phyloP scores from a whole-genome alignment of 1,140 invertebrate species.

The Magallana gigas region DNA sequence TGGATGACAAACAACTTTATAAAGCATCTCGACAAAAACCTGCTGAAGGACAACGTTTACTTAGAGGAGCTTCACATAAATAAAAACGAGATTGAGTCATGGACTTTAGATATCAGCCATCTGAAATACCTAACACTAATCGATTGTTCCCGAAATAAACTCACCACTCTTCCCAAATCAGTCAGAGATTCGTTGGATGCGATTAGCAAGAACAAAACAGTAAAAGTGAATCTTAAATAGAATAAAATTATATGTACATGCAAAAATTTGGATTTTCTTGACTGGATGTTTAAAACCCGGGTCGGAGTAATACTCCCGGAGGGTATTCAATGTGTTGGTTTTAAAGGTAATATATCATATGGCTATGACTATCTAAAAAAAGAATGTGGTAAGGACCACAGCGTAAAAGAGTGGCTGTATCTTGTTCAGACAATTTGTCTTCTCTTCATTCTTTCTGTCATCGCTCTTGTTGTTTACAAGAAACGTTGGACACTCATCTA shows the following conservation, averaged over 20 bases:
- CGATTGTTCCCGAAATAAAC: too few relatives aligned
- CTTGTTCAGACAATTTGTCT: neutral
- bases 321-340: neutral
- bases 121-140: too few relatives aligned
- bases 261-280: neutral
- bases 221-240: neutral
- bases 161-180: neutral
- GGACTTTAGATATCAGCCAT: too few relatives aligned
- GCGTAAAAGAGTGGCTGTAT: neutral
- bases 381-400: neutral
- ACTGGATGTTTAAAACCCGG: neutral
- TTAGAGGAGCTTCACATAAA: too few relatives aligned
- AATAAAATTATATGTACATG: conserved; percentile 17
- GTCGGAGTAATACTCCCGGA: too few relatives aligned
- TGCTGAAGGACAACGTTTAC: too few relatives aligned
- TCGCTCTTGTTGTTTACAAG: neutral
- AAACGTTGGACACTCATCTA: conserved; percentile 19
- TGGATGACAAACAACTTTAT: too few relatives aligned
- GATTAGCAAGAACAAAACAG: neutral
- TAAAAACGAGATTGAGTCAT: too few relatives aligned
- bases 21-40: too few relatives aligned
- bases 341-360: neutral
- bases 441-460: neutral
- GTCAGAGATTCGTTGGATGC: neutral
- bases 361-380: neutral